Percentiles rank a stretch among this genome's conserved stretches.
Evolutionary conservation across 1,140 invertebrate species (phyloP).

Genomic region (Akabosia matsudoensis): DNA sequence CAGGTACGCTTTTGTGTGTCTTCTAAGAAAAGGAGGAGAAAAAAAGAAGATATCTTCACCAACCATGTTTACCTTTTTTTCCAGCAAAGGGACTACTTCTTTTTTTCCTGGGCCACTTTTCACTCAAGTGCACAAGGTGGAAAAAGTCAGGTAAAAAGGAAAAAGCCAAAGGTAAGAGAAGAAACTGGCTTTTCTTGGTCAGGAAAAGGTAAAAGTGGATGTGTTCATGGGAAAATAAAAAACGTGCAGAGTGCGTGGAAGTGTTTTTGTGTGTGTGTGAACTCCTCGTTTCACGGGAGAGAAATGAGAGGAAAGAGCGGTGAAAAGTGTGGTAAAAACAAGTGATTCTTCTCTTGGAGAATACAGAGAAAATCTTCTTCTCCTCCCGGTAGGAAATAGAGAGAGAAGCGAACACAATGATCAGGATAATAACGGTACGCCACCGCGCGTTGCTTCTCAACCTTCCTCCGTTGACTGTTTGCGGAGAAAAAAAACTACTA

Average conservation of each 20-base stretch:
- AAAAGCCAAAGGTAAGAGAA: too few species aligned
- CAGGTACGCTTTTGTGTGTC: too few species aligned
- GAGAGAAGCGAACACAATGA: background rate
- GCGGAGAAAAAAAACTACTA: too few species aligned
- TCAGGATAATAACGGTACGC: background rate
- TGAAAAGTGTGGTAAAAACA: conserved; percentile 25
- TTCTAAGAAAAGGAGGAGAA: too few species aligned
- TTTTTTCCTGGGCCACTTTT: too few species aligned
- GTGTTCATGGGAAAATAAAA: conserved; percentile 4
- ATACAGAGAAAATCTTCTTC: background rate
- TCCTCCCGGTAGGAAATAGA: too few species aligned
- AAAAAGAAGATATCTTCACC: too few species aligned
- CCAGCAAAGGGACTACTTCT: too few species aligned
- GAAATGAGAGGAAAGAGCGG: conserved; percentile 15
- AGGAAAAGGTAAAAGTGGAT: background rate
- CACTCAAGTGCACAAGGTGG: too few species aligned
- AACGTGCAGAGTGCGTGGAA: background rate
- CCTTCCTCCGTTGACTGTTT: too few species aligned
- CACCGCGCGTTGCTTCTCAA: background rate
- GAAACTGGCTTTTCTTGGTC: background rate
- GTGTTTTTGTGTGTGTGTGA: conserved; percentile 8
- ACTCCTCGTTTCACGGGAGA: conserved; percentile 22
- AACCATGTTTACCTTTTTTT: too few species aligned
- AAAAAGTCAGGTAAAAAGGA: too few species aligned
- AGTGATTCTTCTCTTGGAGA: conserved; percentile 15